A percentile compares a stretch with the other conserved stretches of the same genome.
phyloP scores from a whole-genome alignment of 2,888 invertebrate genomes.

The Lottia gigantea region DNA sequence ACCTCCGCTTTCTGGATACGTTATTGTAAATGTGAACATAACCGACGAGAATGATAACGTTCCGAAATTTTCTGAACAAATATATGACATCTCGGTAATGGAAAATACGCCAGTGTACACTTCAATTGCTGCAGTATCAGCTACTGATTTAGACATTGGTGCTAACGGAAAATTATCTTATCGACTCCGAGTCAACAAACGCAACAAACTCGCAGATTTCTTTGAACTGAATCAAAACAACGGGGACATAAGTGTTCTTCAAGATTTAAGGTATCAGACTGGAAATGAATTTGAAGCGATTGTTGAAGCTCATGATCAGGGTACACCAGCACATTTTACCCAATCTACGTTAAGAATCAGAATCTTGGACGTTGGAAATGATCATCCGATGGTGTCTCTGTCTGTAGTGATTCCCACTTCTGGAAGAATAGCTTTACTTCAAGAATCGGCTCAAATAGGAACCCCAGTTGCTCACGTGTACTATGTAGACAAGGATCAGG shows the following conservation, averaged over 20 bases:
- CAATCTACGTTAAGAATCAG: slow-evolving; percentile 72
- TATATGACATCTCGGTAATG: slow-evolving; percentile 48
- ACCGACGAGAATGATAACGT: slow-evolving; percentile 18
- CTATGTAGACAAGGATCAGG: too few species aligned
- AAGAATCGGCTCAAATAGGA: too few species aligned
- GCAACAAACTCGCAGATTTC: slow-evolving; percentile 38
- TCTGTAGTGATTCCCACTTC: too few species aligned
- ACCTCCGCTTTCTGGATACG: slow-evolving; percentile 12
- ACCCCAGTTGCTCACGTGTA: too few species aligned
- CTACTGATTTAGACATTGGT: slow-evolving; percentile 48
- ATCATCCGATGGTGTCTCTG: slow-evolving; percentile 78
- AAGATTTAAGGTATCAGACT: slow-evolving; percentile 80
- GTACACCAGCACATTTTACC: slow-evolving; percentile 40
- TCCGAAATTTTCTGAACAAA: slow-evolving; percentile 27
- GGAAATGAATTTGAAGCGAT: slow-evolving; percentile 78
- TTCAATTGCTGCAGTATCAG: slow-evolving; percentile 41
- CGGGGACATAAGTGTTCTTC: slow-evolving; percentile 51
- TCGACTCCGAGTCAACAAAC: slow-evolving; percentile 36
- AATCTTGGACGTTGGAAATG: slow-evolving; percentile 82
- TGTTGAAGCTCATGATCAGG: slow-evolving; percentile 67
- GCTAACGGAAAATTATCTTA: slow-evolving; percentile 44
- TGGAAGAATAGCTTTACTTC: too few species aligned
- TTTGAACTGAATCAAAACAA: slow-evolving; percentile 44
- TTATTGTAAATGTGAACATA: slow-evolving; percentile 14
- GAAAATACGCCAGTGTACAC: slow-evolving; percentile 49